Conservation (phyloP, 2,888 invertebrate species). For the Saturnia japonica region DNA sequence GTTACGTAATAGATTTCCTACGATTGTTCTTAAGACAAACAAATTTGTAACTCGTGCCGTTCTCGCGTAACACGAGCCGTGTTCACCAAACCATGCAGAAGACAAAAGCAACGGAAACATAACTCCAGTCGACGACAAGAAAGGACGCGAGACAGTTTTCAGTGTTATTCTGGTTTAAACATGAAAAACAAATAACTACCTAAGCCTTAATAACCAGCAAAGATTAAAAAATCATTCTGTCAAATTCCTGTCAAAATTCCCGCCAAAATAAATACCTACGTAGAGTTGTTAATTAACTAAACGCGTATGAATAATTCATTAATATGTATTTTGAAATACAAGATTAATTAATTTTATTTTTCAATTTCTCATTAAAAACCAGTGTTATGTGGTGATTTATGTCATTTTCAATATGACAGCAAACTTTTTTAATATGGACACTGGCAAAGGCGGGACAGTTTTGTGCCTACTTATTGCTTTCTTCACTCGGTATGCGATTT, state of each 20-base stretch:
- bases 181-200: not conserved
- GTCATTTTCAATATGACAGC: conserved; percentile 35
- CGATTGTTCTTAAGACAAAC: conserved; percentile 41
- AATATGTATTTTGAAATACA: conserved; percentile 29
- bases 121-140: conserved; percentile 76
- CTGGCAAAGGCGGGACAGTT: conserved; percentile 38
- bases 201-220: conserved; percentile 19
- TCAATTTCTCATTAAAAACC: not conserved
- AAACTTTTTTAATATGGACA: conserved; percentile 54
- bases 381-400: conserved; percentile 24
- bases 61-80: conserved; percentile 52
- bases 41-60: conserved; percentile 56
- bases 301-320: conserved; percentile 2
- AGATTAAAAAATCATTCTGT: conserved; percentile 31
- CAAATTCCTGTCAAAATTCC: conserved; percentile 35
- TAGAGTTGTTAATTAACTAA: not conserved
- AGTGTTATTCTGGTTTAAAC: conserved; percentile 19
- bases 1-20: not conserved
- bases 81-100: conserved; percentile 73
- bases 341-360: conserved; percentile 12
- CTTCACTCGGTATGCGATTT: conserved; percentile 64
- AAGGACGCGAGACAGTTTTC: conserved; percentile 66
- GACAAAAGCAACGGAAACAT: conserved; percentile 77
- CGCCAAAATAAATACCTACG: conserved; percentile 36
- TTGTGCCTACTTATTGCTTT: conserved; percentile 63